Base-by-base conservation (phyloP, 2,888 invertebrate species). In the Dromius quadrimaculatus region DNA sequence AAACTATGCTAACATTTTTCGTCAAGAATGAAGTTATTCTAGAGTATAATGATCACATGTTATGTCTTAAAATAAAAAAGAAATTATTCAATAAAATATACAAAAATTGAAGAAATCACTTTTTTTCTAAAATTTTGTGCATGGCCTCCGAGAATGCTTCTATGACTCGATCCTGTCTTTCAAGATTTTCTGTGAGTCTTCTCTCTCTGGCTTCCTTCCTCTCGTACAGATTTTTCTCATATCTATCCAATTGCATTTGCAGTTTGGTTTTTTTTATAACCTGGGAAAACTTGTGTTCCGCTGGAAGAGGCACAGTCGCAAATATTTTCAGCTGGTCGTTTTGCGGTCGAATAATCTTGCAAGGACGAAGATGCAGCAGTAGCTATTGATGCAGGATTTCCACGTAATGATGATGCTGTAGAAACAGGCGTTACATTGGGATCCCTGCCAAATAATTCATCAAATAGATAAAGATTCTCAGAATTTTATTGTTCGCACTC, bases 221-320 rank as follows among this genome's bases (percentile, higher is more conserved):
- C n/a, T n/a, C n/a, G n/a, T n/a, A n/a, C n/a, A n/a, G n/a, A n/a
- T 28, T 28, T 28, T 41, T 41, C 15, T 41, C 41, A 41, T 41
- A 41, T 11, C 5, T 41, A 41, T 41, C 41, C 15, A 28, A 28
- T 28, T 28, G 28, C 28, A 5, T 41, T 15, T 41, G 41, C 15
- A 41, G 15, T 13, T 41, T 41, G 41, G 15, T 41, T 41, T 41
- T 41, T 41, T 41, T 41, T 2, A 15, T 41, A 3, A 15, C 15
- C 6, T 13, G 3, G 11, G 41, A 41, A 13, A 6, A 41, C n/a
- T n/a, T n/a, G n/a, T n/a, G 11, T 13, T 41, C 15, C 11, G 15
- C 15, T 41, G 15, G 13, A 41, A 41, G 41, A 41, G 15, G 15
- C 41, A 41, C 41, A 15, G 41, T 41, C 41, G 15, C 5, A 13